Base-by-base conservation (phyloP, 2,888 invertebrate species). In the Heliconius aoede region DNA sequence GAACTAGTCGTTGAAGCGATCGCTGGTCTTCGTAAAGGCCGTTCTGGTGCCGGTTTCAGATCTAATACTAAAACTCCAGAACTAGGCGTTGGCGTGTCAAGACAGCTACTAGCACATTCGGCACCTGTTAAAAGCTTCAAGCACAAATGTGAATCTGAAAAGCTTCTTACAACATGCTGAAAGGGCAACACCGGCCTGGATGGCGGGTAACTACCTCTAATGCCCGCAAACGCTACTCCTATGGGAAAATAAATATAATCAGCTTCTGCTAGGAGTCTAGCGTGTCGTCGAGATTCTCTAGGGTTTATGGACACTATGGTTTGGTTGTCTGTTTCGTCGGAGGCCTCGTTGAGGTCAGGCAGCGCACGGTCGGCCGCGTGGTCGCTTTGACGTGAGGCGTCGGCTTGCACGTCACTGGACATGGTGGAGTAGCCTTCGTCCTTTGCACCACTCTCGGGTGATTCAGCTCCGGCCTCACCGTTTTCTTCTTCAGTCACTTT, bases 351-450 rank as follows among this genome's bases (percentile, higher is more conserved):
- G 51, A 97, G 94, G 85, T 97, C 97, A 80, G 97, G 97, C 13
- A 97, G 88, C 13, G 95, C 96, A 77, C 96, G 88, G 80, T 95
- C 93, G 1, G 91, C 92, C 1, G 93, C 94, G 80, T 95, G 92
- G 84, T 95, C 95, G 78, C 95, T 95, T 65, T 95, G 95, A 30
- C 95, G 85, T 1, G 95, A 95, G 1, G 96, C 96, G 84, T 97
- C 97, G 0, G 96, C 96, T 88, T 97, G 97, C 1, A 97, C 97
- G 86, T 97, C 97, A 80, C 97, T 97, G 18, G 97, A 97, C 97
- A 97, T 97, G 7, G 97, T 97, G 78, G 97, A 97, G 89, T 97
- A 97, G 26, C 97, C 97, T 87, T 97, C 97, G 92, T 97, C 97
- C 82, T 97, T 95, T 82, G 97, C 97, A 62, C 96, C 96, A 83